These are phyloP conservation scores for Pyrochroa serraticornis DNA, from an alignment of 2,888 invertebrate species.

Conservation along the genomic window DNA sequence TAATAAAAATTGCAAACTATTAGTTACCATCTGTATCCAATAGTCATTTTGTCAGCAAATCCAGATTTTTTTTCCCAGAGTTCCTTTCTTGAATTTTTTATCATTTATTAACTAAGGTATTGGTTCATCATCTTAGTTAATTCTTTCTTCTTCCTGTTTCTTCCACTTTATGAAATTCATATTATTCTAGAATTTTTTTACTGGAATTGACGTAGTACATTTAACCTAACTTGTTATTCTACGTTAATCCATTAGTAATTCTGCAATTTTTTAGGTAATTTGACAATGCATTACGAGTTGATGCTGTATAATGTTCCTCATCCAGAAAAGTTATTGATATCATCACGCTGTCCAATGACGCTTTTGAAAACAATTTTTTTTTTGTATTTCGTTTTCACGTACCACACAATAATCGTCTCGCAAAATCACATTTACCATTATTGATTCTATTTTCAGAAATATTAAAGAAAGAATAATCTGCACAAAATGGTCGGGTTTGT, in stretches of 20 bases:
- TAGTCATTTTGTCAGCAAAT: constrained; percentile 65
- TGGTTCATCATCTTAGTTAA: background rate
- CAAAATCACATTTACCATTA: constrained; percentile 76
- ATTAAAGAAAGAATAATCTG: constrained; percentile 64
- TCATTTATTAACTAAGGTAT: background rate
- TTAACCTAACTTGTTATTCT: constrained; percentile 69
- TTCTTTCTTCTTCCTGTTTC: too few relatives aligned
- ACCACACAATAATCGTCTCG: constrained; percentile 74
- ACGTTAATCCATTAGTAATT: constrained; percentile 70
- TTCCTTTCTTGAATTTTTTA: constrained; percentile 62
- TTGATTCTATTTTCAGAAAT: constrained; percentile 67
- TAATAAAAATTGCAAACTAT: constrained; percentile 79
- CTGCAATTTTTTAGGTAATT: constrained; percentile 27
- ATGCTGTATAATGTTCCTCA: constrained; percentile 26
- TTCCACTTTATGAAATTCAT: too few relatives aligned
- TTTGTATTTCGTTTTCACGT: too few relatives aligned
- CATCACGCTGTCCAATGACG: too few relatives aligned
- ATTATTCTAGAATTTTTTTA: too few relatives aligned
- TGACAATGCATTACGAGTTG: constrained; percentile 24
- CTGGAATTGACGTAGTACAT: constrained; percentile 78
- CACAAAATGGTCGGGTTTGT: constrained; percentile 64
- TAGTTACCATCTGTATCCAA: constrained; percentile 67
- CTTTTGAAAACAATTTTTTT: too few relatives aligned
- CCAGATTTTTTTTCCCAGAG: constrained; percentile 59
- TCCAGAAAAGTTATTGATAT: background rate